Conservation (phyloP, 2,797 vertebrate species). For the Sylvia borin region DNA sequence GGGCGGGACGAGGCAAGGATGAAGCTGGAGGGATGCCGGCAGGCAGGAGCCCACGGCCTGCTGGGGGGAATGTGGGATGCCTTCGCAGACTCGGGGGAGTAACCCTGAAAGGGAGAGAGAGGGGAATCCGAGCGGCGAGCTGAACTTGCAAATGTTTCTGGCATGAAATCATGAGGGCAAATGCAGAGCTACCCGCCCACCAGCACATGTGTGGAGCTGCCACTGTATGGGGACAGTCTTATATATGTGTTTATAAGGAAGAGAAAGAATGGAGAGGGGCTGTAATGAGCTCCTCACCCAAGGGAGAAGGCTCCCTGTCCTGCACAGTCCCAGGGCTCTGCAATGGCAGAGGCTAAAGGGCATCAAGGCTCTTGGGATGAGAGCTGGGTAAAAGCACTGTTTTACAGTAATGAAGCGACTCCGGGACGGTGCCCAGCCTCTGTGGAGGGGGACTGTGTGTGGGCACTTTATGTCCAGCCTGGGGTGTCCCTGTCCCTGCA, state of each 20-base stretch:
- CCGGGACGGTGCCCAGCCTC: rapidly evolving
- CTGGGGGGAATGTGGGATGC: neutral
- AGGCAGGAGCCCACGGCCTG: neutral
- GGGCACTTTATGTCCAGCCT: neutral
- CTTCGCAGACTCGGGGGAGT: neutral
- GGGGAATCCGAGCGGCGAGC: neutral
- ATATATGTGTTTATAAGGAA: neutral
- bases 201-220: neutral
- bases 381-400: neutral
- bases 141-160: slow-evolving; percentile 61
- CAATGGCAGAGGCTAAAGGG: neutral
- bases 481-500: neutral
- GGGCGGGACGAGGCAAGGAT: neutral
- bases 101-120: neutral
- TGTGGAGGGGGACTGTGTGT: neutral
- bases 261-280: neutral
- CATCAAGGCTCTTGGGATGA: neutral
- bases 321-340: neutral
- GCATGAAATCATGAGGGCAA: slow-evolving; percentile 63
- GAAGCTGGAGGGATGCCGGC: neutral
- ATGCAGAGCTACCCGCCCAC: slow-evolving; percentile 29
- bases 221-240: neutral
- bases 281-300: rapidly evolving
- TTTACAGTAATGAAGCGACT: neutral
- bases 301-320: neutral